Base-by-base conservation (phyloP, 2,888 invertebrate genomes). In the Bombylius discolor region DNA sequence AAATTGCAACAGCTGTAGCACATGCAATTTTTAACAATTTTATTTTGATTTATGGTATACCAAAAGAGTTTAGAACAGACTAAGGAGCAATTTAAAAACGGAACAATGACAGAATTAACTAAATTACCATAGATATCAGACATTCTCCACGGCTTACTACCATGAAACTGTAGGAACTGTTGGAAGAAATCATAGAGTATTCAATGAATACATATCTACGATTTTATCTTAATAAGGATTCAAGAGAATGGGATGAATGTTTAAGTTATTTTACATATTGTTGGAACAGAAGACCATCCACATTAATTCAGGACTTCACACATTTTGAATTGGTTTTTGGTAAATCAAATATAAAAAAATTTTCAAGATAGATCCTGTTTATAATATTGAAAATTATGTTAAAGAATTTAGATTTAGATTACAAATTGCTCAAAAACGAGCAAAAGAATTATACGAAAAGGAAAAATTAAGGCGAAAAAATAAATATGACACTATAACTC, bases 381-480 rank as follows among this genome's bases (percentile, higher is more conserved):
- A 52, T 52, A 52, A 47, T 47, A 52, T 52, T 34, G 52, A 52
- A 33, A 47, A 52, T 34, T 52, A 52, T 34, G 45, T 44, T 36
- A 52, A 46, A 34, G 36, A 52, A 52, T 52, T 52, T 4, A 52
- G 32, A 46, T 52, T 52, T 46, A 52, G 46, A 34, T 52, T 52
- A 52, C 47, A 52, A 52, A 52, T 33, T 44, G 52, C 52, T 45
- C 34, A 52, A 6, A 32, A 31, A 45, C 42, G 52, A 52, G 46
- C 52, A 8, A 46, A 46, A 5, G 14, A 46, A 52, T 46, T 52
- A 46, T 6, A 44, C 23, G 52, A 52, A 46, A 52, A 52, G n/a
- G 46, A 46, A 46, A 52, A 52, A 46, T 11, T 14, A 5, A 33
- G 44, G 6, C 45, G 34, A 45, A 52, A 52, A 46, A 4, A 46